Evolutionary conservation across 2,113 vertebrate genomes (phyloP), one percentile per base, ranked within the genome.

Genomic region (Burhinus bistriatus): DNA sequence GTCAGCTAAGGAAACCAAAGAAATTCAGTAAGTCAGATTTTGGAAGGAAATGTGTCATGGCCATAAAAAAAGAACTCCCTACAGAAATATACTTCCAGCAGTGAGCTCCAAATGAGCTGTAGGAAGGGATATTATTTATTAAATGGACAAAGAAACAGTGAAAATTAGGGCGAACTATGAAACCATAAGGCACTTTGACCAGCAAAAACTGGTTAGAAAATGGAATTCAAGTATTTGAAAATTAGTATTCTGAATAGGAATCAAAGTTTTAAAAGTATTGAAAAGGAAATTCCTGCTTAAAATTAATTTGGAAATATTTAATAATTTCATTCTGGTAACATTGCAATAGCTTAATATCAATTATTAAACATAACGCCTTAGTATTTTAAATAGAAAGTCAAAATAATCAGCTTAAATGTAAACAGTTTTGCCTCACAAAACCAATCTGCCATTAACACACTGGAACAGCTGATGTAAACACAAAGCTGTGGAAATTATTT

Each of bases 1-100:
- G 84, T 93, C 94, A 97, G 42, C 66, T 85, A 91, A 96, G 89
- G 81, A 94, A 97, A 95, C 76, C 69, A 88, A 87, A 95, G 62
- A 45, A 95, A 83, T 80, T 87, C 91, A 90, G 1, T 84, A 85
- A 94, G 75, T 87, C 87, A 86, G 76, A 87, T 87, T 95, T 93
- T 93, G 89, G 87, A 94, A 80, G 75, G 62, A 93, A 94, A 51
- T 95, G 49, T 95, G 89, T 90, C 84, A 77, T 83, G 42, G 44
- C 25, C 6, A 12, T 95, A 89, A 85, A 87, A 92, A 89, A 89
- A 73, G 49, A 93, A 83, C 62, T 95, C 96, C 73, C 77, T 85
- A 54, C n/a, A 87, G 93, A 87, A 93, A 89, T 85, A 91, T 12
- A 59, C 34, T 91, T 87, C 51, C 66, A 94, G 44, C 81, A 54